Conservation (phyloP, 2,797 vertebrate genomes). For the Eupleurogrammus muticus region DNA sequence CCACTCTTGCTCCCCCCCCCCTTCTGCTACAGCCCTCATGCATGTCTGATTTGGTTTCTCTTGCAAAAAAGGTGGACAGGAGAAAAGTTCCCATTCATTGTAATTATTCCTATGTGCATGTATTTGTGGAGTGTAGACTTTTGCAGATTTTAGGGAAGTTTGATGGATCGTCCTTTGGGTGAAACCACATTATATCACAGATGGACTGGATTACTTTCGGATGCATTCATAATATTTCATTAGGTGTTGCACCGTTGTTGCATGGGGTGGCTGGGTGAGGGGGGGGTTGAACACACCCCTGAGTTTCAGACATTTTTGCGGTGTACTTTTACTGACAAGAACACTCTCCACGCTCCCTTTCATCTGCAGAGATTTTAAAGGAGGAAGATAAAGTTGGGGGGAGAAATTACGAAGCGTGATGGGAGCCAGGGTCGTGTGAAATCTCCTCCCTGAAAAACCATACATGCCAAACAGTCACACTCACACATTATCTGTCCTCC, state of each 20-base stretch:
- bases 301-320: slow-evolving; percentile 33
- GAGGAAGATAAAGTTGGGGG: slow-evolving; percentile 41
- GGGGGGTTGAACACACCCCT: slow-evolving; percentile 10
- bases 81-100: background rate
- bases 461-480: slow-evolving; percentile 43
- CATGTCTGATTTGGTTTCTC: slow-evolving; percentile 48
- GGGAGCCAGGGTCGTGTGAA: slow-evolving; percentile 40
- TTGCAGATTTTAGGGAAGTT: background rate
- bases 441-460: slow-evolving; percentile 36
- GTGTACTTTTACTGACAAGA: slow-evolving; percentile 21
- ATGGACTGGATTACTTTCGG: background rate
- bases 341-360: slow-evolving; percentile 20
- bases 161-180: slow-evolving; percentile 18
- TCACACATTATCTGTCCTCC: slow-evolving; percentile 26
- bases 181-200: slow-evolving; percentile 49
- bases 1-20: slow-evolving; percentile 27
- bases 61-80: slow-evolving; percentile 6
- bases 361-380: slow-evolving; percentile 44
- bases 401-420: slow-evolving; percentile 40
- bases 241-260: slow-evolving; percentile 22
- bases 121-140: background rate
- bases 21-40: slow-evolving; percentile 16
- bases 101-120: background rate
- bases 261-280: background rate
- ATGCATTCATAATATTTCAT: slow-evolving; percentile 12